Evolutionary conservation across 2,113 vertebrate genomes (phyloP), one percentile per base, ranked within the genome.

Genomic region (Periophthalmodon schlosseri): DNA sequence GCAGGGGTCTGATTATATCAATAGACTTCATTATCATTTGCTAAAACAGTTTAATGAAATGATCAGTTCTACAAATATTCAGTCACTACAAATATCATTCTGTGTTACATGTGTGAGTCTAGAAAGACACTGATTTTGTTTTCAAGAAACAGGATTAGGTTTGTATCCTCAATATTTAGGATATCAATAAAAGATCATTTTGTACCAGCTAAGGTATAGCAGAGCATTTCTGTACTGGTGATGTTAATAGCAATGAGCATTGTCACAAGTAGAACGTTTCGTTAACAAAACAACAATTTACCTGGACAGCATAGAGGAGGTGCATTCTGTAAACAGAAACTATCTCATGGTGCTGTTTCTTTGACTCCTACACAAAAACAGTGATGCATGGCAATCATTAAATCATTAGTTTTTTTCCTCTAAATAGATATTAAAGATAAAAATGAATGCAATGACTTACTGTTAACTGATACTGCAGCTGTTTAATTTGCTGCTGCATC

Each of bases 281-380:
- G 18, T 50, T 44, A 33, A 70, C 14, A 24, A 47, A n/a, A 49
- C 36, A 52, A 65, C 11, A 71, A 71, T 73, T 39, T 95, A 99
- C 98, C 96, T 99, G 98, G 75, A 99, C 98, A 58, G 98, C 98
- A 34, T 99, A 99, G 20, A 99, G 96, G 83, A 99, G 96, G 67
- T 99, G 98, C 96, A 97, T 99, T 87, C 98, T 95, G 91, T 99
- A 99, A 84, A 99, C 97, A 0, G 98, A 98, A 74, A 99, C 91
- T 0, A 97, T 95, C 86, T 99, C 97, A 78, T 97, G 93, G 74
- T 99, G 98, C 54, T 96, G 96, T 73, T 97, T 98, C 93, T 98
- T 97, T 47, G 96, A 94, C 87, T 99, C 98, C 97, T 99, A 71
- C 20, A 78, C 16, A 84, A 71, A 47, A 84, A 60, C 8, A 67